These are phyloP conservation scores for Koerneria pararmatus DNA, from an alignment of 2,888 invertebrate species.

Conservation along the genomic window DNA sequence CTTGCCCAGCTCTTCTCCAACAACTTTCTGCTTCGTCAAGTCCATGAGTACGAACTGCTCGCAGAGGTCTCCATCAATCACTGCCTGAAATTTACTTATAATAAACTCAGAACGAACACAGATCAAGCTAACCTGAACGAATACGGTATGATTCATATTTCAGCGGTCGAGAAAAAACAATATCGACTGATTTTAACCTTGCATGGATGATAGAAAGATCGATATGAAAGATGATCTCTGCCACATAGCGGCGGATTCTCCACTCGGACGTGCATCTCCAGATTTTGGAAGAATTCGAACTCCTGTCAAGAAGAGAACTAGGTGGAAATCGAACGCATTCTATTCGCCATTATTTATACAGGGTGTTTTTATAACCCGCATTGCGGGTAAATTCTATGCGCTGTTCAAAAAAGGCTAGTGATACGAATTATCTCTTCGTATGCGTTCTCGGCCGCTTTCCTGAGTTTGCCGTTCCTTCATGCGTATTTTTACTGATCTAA, in stretches of 20 bases:
- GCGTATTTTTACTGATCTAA: too few species aligned
- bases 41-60: slow-evolving; percentile 97
- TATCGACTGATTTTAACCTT: slow-evolving; percentile 68
- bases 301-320: slow-evolving; percentile 70
- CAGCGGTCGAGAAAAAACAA: too few species aligned
- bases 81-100: slow-evolving; percentile 71
- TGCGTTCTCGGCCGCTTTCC: too few species aligned
- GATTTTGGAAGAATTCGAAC: slow-evolving; percentile 96
- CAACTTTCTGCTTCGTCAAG: slow-evolving; percentile 84
- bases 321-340: too few species aligned
- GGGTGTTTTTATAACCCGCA: too few species aligned
- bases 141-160: not conserved
- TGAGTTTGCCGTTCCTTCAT: too few species aligned
- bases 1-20: slow-evolving; percentile 87
- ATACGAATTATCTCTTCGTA: too few species aligned
- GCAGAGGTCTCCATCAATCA: slow-evolving; percentile 96
- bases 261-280: slow-evolving; percentile 98
- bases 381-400: too few species aligned
- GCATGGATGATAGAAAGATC: slow-evolving; percentile 94
- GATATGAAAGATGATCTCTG: slow-evolving; percentile 89
- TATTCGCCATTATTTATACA: too few species aligned
- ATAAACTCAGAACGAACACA: too few species aligned
- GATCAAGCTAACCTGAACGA: too few species aligned
- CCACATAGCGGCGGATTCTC: slow-evolving; percentile 94
- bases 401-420: too few species aligned